A percentile compares a stretch with the other conserved stretches of the same genome.
phyloP scores from a whole-genome alignment of 2,797 vertebrate species.

The Esox masquinongy region DNA sequence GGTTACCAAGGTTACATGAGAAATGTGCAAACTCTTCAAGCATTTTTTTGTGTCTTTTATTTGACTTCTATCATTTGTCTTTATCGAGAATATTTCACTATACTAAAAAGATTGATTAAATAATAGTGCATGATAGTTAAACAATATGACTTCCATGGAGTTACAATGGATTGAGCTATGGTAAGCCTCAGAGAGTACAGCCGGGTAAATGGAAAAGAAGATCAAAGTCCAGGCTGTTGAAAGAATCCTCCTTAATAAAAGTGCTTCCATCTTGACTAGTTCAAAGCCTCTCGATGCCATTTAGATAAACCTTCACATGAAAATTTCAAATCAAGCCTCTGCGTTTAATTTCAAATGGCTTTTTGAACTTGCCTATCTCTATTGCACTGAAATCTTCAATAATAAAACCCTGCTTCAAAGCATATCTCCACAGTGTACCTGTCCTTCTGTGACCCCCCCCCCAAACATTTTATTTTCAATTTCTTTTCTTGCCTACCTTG shows the following conservation, averaged over 20 bases:
- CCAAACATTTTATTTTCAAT: neutral
- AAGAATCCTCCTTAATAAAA: constrained; percentile 10
- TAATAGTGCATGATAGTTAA: neutral
- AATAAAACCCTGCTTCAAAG: neutral
- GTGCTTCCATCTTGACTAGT: constrained; percentile 7
- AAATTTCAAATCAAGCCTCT: neutral
- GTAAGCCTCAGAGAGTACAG: neutral
- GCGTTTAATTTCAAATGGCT: constrained; percentile 1
- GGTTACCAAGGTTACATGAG: neutral
- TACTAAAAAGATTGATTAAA: neutral
- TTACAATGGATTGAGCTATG: neutral
- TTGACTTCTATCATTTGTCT: neutral
- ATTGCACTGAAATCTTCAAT: too few relatives aligned
- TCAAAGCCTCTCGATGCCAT: neutral
- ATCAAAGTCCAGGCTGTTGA: constrained; percentile 4
- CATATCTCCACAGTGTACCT: neutral
- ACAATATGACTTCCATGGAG: neutral
- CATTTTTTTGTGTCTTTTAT: neutral
- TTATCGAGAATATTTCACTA: neutral
- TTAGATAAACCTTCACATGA: constrained; percentile 9
- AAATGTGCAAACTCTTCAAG: neutral
- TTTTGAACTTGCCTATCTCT: neutral
- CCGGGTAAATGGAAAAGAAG: constrained; percentile 6
- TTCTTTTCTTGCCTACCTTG: neutral
- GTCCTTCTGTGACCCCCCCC: neutral